A percentile compares a stretch with the other conserved stretches of the same genome.
phyloP scores from a whole-genome alignment of 2,113 vertebrate species.

The Chaenocephalus aceratus region DNA sequence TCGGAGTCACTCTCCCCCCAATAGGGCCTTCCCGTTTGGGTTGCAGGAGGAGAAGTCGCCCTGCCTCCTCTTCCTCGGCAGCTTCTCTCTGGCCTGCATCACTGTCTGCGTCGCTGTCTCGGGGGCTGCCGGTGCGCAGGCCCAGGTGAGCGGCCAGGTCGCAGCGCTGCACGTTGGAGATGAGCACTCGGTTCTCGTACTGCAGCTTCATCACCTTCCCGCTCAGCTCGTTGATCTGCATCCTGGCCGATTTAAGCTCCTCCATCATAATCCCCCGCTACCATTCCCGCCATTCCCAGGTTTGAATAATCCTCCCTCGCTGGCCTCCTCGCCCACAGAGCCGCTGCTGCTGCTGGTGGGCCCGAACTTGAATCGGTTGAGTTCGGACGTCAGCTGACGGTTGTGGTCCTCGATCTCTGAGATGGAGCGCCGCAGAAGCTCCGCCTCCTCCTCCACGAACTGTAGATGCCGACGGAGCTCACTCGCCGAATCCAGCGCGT shows the following conservation, averaged over 20 bases:
- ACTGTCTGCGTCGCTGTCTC: slow-evolving; percentile 91
- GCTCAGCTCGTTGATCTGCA: slow-evolving; percentile 94
- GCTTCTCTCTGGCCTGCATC: slow-evolving; percentile 88
- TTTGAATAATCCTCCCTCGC: slow-evolving; percentile 67
- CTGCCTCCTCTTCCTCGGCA: slow-evolving; percentile 87
- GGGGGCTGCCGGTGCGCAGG: slow-evolving; percentile 86
- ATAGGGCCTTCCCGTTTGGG: slow-evolving; percentile 95
- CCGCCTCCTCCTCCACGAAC: slow-evolving; percentile 97
- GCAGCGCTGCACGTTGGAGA: slow-evolving; percentile 93
- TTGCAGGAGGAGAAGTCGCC: slow-evolving; percentile 84
- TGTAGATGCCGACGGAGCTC: slow-evolving; percentile 96
- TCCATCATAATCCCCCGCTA: slow-evolving; percentile 85
- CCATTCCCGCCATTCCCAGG: slow-evolving; percentile 50
- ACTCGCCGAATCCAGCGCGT: slow-evolving; percentile 89
- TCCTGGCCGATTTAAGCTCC: slow-evolving; percentile 90
- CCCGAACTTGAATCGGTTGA: slow-evolving; percentile 95
- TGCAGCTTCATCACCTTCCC: slow-evolving; percentile 97
- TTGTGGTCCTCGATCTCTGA: slow-evolving; percentile 98
- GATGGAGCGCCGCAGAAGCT: slow-evolving; percentile 94
- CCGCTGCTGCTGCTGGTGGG: slow-evolving; percentile 81
- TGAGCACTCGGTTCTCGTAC: slow-evolving; percentile 94
- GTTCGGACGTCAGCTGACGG: slow-evolving; percentile 91
- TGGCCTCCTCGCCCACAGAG: slow-evolving; percentile 73
- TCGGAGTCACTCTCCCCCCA: slow-evolving; percentile 97
- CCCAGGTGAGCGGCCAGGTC: slow-evolving; percentile 92